Conservation (phyloP, 2,797 vertebrate species). For the Myotis myotis region DNA sequence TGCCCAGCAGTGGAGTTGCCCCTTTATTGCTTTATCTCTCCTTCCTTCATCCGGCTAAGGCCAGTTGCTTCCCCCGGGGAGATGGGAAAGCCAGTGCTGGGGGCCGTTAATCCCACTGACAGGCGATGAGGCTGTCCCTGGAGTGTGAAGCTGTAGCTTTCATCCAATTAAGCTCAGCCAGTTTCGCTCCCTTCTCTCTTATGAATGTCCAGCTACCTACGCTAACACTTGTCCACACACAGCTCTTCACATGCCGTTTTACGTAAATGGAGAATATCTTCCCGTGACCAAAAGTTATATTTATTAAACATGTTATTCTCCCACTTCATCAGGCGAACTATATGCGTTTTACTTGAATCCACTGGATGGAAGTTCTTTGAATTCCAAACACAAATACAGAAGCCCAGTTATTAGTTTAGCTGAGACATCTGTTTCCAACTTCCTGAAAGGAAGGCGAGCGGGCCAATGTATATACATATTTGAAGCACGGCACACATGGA, state of each 20-base stretch:
- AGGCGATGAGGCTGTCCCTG: background rate
- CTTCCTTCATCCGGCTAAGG: background rate
- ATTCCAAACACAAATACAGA: constrained; percentile 65
- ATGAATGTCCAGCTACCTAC: background rate
- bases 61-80: background rate
- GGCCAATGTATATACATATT: constrained; percentile 33
- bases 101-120: background rate
- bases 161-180: background rate
- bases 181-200: background rate
- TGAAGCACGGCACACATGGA: constrained; percentile 51
- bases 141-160: background rate
- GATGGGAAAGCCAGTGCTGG: background rate
- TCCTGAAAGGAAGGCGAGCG: constrained; percentile 50
- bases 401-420: constrained; percentile 53
- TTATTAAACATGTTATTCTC: background rate
- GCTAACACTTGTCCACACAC: background rate
- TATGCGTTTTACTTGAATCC: background rate
- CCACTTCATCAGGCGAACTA: background rate
- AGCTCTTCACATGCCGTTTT: background rate
- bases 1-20: background rate
- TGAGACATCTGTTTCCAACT: constrained; percentile 73
- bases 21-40: background rate
- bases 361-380: constrained; percentile 39
- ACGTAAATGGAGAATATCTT: background rate
- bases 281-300: background rate